A percentile compares a stretch with the other conserved stretches of the same genome.
These are phyloP conservation scores for Taenaris catops DNA, from an alignment of 2,888 invertebrate genomes.

Conservation along the genomic window DNA sequence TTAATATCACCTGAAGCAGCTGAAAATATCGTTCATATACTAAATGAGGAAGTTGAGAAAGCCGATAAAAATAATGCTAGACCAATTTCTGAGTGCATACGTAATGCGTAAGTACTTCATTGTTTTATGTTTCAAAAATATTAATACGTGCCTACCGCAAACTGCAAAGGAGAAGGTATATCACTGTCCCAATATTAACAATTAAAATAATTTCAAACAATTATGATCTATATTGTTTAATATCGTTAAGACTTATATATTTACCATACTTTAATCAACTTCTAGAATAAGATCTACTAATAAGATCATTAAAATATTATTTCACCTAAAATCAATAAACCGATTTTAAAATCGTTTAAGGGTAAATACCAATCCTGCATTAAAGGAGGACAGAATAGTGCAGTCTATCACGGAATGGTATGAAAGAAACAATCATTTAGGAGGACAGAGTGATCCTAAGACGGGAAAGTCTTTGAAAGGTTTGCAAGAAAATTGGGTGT, in stretches of 20 bases:
- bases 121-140: too few species aligned
- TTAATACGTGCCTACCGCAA: too few species aligned
- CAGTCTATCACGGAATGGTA: conserved; percentile 80
- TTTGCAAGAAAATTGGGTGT: conserved; percentile 81
- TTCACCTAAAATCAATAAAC: too few species aligned
- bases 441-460: conserved; percentile 75
- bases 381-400: conserved; percentile 56
- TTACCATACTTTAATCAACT: too few species aligned
- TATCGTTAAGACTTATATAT: too few species aligned
- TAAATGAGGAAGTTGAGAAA: conserved; percentile 38
- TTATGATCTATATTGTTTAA: too few species aligned
- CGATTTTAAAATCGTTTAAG: too few species aligned
- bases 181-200: too few species aligned
- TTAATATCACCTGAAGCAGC: conserved; percentile 37
- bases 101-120: conserved; percentile 42
- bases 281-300: too few species aligned
- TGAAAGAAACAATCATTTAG: conserved; percentile 82
- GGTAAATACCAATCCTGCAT: conserved; percentile 32
- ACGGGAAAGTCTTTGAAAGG: conserved; percentile 81
- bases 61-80: conserved; percentile 46
- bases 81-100: conserved; percentile 45
- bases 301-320: too few species aligned
- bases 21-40: conserved; percentile 34
- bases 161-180: too few species aligned
- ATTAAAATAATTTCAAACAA: too few species aligned